Percentiles rank a stretch among this genome's conserved stretches.
Conservation (phyloP, 2,113 vertebrate species). For the Equus przewalskii region DNA sequence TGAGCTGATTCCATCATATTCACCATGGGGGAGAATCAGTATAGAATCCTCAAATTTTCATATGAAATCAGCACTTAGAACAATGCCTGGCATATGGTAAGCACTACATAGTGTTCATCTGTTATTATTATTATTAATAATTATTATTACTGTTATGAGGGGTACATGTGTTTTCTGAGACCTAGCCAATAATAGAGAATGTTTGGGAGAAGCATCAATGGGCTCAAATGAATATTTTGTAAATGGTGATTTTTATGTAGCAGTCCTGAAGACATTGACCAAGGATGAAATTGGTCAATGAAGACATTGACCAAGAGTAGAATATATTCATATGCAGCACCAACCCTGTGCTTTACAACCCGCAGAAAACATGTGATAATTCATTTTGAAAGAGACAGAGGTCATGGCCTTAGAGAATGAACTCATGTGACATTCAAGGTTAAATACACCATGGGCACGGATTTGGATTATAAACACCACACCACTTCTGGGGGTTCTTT, state of each 20-base stretch:
- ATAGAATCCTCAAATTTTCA: background rate
- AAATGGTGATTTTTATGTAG: accelerated
- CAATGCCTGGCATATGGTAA: accelerated
- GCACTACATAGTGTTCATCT: accelerated
- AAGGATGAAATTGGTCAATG: too few species aligned
- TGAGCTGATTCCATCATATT: accelerated
- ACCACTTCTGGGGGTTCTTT: background rate
- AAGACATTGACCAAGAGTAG: background rate
- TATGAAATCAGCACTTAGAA: background rate
- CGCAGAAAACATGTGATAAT: accelerated
- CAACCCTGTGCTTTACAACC: background rate
- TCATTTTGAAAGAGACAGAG: accelerated
- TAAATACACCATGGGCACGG: background rate
- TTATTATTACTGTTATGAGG: background rate
- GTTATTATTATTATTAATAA: accelerated
- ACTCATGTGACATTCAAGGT: background rate
- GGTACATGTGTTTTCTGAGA: background rate
- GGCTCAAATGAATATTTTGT: background rate
- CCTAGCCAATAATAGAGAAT: background rate
- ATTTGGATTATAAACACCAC: background rate
- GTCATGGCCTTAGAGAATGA: background rate
- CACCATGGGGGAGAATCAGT: background rate
- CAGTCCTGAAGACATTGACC: background rate
- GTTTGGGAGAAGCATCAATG: background rate
- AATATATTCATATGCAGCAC: accelerated